phyloP scores from a whole-genome alignment of 2,888 invertebrate genomes.

The Folsomia manolachei region DNA sequence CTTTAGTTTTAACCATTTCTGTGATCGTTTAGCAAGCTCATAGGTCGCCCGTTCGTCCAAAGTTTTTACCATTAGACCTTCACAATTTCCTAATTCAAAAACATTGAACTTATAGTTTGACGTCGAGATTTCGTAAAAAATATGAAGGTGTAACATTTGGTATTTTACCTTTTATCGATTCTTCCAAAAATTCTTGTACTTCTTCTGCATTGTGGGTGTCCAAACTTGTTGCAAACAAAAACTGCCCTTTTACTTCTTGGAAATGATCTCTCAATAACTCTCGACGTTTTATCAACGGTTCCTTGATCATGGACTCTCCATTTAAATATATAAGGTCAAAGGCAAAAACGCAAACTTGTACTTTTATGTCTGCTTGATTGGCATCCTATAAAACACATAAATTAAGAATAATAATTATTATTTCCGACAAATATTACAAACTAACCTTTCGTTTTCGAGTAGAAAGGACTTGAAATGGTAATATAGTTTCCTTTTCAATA shows the following conservation, averaged over 20 bases:
- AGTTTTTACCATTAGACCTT: conserved; percentile 98
- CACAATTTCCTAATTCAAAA: conserved; percentile 75
- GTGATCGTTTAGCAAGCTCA: conserved; percentile 92
- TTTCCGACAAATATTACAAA: background rate
- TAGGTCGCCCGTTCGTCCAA: conserved; percentile 84
- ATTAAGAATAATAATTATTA: conserved; percentile 7
- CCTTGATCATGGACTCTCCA: conserved; percentile 75
- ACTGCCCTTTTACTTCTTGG: conserved; percentile 65
- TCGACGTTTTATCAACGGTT: conserved; percentile 74
- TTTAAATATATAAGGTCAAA: conserved; percentile 94
- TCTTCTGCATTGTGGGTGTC: conserved; percentile 85
- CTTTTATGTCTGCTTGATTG: conserved; percentile 70
- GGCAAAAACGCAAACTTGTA: conserved; percentile 91
- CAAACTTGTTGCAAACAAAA: conserved; percentile 78
- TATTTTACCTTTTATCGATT: conserved; percentile 76
- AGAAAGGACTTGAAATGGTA: conserved; percentile 93
- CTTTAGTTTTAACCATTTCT: conserved; percentile 93
- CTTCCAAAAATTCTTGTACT: conserved; percentile 89
- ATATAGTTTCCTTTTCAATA: conserved; percentile 74
- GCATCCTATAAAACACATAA: conserved; percentile 62
- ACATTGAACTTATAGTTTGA: conserved; percentile 19
- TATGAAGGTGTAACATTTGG: background rate
- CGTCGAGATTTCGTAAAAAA: background rate
- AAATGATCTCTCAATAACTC: conserved; percentile 69
- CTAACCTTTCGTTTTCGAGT: conserved; percentile 88